These are phyloP conservation scores for Channallabes apus DNA, from an alignment of 2,797 vertebrate genomes.

Conservation along the genomic window DNA sequence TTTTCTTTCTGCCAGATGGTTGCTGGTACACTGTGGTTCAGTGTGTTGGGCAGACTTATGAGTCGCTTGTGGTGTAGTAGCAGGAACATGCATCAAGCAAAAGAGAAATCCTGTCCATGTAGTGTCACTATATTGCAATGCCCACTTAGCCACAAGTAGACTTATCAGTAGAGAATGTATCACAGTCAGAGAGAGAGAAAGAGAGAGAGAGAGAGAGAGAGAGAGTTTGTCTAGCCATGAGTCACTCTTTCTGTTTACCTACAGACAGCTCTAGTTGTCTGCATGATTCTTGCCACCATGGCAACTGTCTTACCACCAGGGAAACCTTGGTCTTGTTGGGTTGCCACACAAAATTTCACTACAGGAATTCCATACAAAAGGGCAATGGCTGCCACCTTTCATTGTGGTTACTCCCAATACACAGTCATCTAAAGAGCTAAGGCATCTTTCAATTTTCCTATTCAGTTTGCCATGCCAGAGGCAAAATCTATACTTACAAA, in stretches of 20 bases:
- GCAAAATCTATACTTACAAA: not conserved
- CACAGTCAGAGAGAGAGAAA: slow-evolving; percentile 24
- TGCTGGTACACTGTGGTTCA: slow-evolving; percentile 42
- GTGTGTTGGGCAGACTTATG: slow-evolving; percentile 38
- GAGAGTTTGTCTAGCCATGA: slow-evolving; percentile 69
- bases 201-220: slow-evolving; percentile 29
- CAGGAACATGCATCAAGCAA: slow-evolving; percentile 29
- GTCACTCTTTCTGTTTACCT: slow-evolving; percentile 79
- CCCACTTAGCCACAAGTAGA: slow-evolving; percentile 38
- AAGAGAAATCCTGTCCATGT: slow-evolving; percentile 29
- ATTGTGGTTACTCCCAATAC: slow-evolving; percentile 10
- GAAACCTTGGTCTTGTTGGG: slow-evolving; percentile 39
- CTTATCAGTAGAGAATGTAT: slow-evolving; percentile 30
- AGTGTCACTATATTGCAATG: slow-evolving; percentile 3
- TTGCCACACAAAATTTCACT: slow-evolving; percentile 42
- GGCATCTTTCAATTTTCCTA: not conserved
- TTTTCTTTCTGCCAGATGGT: slow-evolving; percentile 49
- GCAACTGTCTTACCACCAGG: slow-evolving; percentile 50
- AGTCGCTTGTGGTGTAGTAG: slow-evolving; percentile 43
- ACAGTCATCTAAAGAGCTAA: not conserved
- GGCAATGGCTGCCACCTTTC: slow-evolving; percentile 40
- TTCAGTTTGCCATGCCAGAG: not conserved
- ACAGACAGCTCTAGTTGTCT: slow-evolving; percentile 60
- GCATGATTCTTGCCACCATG: slow-evolving; percentile 56
- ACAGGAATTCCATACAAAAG: slow-evolving; percentile 26